These are phyloP conservation scores for Chaunax sp. DNA, from an alignment of 2,797 vertebrate genomes.

Conservation along the genomic window DNA sequence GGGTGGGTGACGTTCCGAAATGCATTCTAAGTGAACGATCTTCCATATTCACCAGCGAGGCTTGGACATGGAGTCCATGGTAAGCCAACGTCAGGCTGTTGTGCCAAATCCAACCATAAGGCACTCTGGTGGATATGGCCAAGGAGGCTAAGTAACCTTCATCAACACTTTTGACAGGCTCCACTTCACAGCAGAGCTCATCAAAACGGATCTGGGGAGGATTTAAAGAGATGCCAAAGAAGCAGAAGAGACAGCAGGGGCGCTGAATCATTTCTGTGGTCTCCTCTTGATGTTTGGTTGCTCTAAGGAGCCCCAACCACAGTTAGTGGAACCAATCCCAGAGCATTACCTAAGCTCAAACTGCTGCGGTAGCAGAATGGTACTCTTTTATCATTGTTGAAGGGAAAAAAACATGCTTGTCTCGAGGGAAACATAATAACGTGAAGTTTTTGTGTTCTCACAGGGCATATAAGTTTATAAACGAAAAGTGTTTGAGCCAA, in stretches of 20 bases:
- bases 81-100: slow-evolving; percentile 55
- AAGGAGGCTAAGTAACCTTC: slow-evolving; percentile 58
- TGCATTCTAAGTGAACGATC: slow-evolving; percentile 54
- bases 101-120: slow-evolving; percentile 57
- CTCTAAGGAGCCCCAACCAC: slow-evolving; percentile 62
- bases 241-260: slow-evolving; percentile 49
- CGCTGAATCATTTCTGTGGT: slow-evolving; percentile 73
- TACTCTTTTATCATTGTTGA: slow-evolving; percentile 63
- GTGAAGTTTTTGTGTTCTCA: slow-evolving; percentile 37
- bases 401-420: slow-evolving; percentile 38
- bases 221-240: slow-evolving; percentile 52
- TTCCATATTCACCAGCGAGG: slow-evolving; percentile 41
- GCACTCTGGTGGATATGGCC: slow-evolving; percentile 49
- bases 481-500: slow-evolving; percentile 32
- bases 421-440: slow-evolving; percentile 36
- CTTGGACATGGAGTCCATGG: slow-evolving; percentile 47
- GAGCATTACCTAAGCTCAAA: slow-evolving; percentile 69
- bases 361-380: slow-evolving; percentile 65
- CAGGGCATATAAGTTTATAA: slow-evolving; percentile 48
- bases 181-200: slow-evolving; percentile 45
- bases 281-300: slow-evolving; percentile 66
- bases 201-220: slow-evolving; percentile 52
- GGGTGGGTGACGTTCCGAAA: slow-evolving; percentile 51
- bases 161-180: slow-evolving; percentile 57
- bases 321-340: slow-evolving; percentile 66